Evolutionary conservation across 2,797 vertebrate genomes (phyloP), one percentile per base, ranked within the genome.

Genomic region (Triplophysa yarkandensis): DNA sequence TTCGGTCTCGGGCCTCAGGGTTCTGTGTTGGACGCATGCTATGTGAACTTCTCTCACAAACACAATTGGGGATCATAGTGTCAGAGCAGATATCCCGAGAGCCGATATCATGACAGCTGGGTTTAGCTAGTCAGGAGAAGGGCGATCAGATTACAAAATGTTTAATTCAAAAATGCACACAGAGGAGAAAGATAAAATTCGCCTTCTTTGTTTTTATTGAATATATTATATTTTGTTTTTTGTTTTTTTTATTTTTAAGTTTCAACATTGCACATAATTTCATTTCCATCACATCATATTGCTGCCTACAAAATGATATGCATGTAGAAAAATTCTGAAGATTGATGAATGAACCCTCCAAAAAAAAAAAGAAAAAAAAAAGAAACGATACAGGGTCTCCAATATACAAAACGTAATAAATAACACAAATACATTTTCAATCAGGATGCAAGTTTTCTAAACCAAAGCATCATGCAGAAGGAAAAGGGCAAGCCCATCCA

Each of bases 301-400:
- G 92, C 92, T 93, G 91, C 90, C 91, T 93, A 93, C 90, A 91
- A 92, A 85, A 93, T 92, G 87, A 90, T 92, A 91, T 92, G 88
- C 89, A 93, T 91, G 90, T 91, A 92, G 87, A 93, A 93, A 83
- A 93, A 91, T 90, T 82, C 86, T 89, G 82, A 90, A 88, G 81
- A 83, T 77, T 74, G 81, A 88, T 76, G 69, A 78, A 74, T 73
- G 63, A 87, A 89, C 85, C 71, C 72, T 62, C 6, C 23, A 70
- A 68, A 80, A 85, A 81, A 81, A 82, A 78, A 81, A 77, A 46
- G n/a, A n/a, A 63, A 10, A 79, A 82, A 78, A 76, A 63, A 73
- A 48, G 44, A 76, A 76, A 80, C 25, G 28, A 70, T 71, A 74
- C 17, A 83, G 85, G 85, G 85, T 88, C 81, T 87, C 84, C 86